Evolutionary conservation across 2,888 invertebrate species (phyloP).

Genomic region (Drosophila pseudotalamancana): DNA sequence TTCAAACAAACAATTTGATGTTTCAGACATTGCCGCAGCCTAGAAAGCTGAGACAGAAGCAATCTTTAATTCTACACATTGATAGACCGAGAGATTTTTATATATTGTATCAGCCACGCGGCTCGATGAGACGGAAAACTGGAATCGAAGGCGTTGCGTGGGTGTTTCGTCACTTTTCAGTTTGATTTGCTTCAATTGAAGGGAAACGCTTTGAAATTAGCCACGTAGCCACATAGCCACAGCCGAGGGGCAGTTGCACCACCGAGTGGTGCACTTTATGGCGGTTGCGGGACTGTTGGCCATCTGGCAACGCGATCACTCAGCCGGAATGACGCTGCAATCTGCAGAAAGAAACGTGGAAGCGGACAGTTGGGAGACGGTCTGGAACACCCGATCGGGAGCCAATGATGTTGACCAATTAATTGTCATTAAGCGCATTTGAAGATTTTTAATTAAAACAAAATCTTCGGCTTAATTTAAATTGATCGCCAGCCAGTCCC

Average conservation of each 20-base stretch:
- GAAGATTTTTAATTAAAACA: constrained; percentile 80
- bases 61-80: constrained; percentile 16
- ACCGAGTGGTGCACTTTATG: constrained; percentile 48
- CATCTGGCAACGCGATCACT: constrained; percentile 55
- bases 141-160: constrained; percentile 57
- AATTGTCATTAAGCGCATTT: constrained; percentile 80
- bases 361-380: constrained; percentile 28
- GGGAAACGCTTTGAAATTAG: constrained; percentile 40
- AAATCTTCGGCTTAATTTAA: constrained; percentile 79
- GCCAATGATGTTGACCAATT: constrained; percentile 72
- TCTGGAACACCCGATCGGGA: constrained; percentile 37
- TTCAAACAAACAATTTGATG: too few relatives aligned
- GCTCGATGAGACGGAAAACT: not conserved
- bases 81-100: constrained; percentile 39
- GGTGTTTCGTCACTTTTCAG: constrained; percentile 52
- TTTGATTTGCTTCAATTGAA: constrained; percentile 76
- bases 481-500: constrained; percentile 65
- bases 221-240: constrained; percentile 29
- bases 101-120: constrained; percentile 21
- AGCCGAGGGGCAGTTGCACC: constrained; percentile 7
- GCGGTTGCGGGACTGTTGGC: constrained; percentile 74
- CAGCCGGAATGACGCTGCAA: constrained; percentile 46
- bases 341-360: constrained; percentile 46
- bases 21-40: not conserved
- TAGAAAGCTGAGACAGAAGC: not conserved